Base-by-base conservation (phyloP, 1,140 invertebrate genomes). In the Drosophila pallidifrons region DNA sequence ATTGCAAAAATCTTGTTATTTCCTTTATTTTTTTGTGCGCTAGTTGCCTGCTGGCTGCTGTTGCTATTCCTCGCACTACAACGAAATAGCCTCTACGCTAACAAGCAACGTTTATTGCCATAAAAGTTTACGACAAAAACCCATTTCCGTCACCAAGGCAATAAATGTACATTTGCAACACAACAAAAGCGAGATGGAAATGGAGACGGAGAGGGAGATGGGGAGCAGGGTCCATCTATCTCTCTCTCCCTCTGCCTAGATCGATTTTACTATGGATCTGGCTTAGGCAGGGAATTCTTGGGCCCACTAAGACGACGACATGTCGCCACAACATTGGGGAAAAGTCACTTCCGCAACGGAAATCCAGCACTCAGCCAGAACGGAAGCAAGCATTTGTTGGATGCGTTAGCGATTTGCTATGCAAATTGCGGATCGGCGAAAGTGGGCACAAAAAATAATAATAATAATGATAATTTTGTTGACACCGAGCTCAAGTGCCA, bases 101-200 rank as follows among this genome's bases (percentile, higher is more conserved):
- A 87, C 85, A 87, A 89, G 83, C 85, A 71, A 81, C 83, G 85
- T 81, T 89, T 88, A 88, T 88, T 85, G 85, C 83, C 85, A 88
- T 88, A 88, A 89, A 88, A 88, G 81, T 88, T 88, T 89, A 88
- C 83, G 85, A 88, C 83, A 85, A 88, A 88, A 89, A 89, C 83
- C 89, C 83, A 88, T 88, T 88, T 88, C 83, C 83, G 85, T 89
- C 83, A 85, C 81, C 74, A 64, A 75, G 76, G 82, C 82, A 75
- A 88, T 88, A 89, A 88, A 88, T 85, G 83, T 69, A 68, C 58
- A 68, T 60, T 71, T 72, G 51, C 52, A 71, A 61, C 46, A 63
- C 49, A 66, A 38, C 57, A 59, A 69, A 25, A 11, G 16, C 43
- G 16, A 47, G 32, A 46, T 25, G 52, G 58, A 51, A 25, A 46